Conservation (phyloP, 2,797 vertebrate species). For the Chrysocyon brachyurus region DNA sequence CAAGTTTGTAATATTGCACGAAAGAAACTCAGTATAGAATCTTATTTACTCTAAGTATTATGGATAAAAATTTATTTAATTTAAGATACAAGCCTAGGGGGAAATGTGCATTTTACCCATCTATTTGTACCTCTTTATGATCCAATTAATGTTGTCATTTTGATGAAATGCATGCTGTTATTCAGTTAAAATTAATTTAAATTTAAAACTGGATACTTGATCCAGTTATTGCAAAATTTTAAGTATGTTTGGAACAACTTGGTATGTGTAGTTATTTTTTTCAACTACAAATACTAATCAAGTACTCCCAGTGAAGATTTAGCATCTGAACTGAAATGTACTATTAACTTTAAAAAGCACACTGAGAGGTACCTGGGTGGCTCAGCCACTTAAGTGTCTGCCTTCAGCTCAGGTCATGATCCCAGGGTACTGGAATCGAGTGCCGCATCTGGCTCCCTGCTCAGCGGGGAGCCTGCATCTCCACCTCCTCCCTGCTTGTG, state of each 20-base stretch:
- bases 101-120: neutral
- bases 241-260: neutral
- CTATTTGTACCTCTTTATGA: neutral
- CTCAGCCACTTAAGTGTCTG: too few relatives aligned
- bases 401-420: too few relatives aligned
- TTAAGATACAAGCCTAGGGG: neutral
- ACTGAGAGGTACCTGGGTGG: too few relatives aligned
- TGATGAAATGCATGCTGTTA: neutral
- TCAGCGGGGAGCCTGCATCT: too few relatives aligned
- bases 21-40: neutral
- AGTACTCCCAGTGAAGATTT: neutral
- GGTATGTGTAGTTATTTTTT: neutral
- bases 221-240: neutral
- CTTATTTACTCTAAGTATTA: constrained; percentile 6
- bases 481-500: too few relatives aligned
- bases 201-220: neutral
- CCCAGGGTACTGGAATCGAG: too few relatives aligned
- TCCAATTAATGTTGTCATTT: constrained; percentile 12
- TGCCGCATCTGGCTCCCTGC: too few relatives aligned
- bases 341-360: neutral
- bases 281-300: neutral
- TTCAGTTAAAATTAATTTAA: neutral
- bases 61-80: neutral
- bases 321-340: neutral
- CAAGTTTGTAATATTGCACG: neutral